Evolutionary conservation across 2,797 vertebrate genomes (phyloP), one percentile per base, ranked within the genome.

Genomic region (Aotus griseimembra): DNA sequence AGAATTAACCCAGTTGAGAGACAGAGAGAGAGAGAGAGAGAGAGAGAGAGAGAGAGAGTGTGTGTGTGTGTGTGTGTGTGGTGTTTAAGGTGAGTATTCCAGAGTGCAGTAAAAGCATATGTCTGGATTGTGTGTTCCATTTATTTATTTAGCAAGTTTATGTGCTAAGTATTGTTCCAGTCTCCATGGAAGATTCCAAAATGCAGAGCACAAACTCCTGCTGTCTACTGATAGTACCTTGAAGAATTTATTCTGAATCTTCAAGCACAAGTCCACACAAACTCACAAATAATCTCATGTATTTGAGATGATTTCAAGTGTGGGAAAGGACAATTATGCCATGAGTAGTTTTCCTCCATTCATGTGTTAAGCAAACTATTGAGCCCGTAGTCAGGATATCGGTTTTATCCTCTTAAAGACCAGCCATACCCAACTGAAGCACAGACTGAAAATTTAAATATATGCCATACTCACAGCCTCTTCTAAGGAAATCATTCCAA

Each of bases 391-490:
- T 22, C 14, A n/a, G 10, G 22, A 46, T 73, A 28, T 46, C 9
- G 64, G 28, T 2, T 2, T 2, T 15, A 33, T 28, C 28, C 30
- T 75, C 50, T 58, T 13, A 36, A 55, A 93, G 48, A 30, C 4
- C 30, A 92, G 41, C 3, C 85, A n/a, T 46, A 67, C n/a, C 30
- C 14, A 46, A 13, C 57, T 33, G 1, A 24, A 86, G 7, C n/a
- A 57, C 5, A 77, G 48, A 17, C 5, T 64, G 8, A 86, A 61
- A n/a, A 61, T 70, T 2, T 39, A 30, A 86, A 70, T 75, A 82
- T 7, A 12, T 39, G 3, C 17, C 1, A 2, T 67, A 50, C 28
- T 46, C 28, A 52, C 0, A 50, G 44, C 0, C 4, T 17, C 11
- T 57, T 88, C 33, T n/a, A 26, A 93, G 39, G 44, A 84, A 33